A percentile compares a stretch with the other conserved stretches of the same genome.
Conservation (phyloP, 1,140 invertebrate genomes). For the Dinothrombium tinctorium region DNA sequence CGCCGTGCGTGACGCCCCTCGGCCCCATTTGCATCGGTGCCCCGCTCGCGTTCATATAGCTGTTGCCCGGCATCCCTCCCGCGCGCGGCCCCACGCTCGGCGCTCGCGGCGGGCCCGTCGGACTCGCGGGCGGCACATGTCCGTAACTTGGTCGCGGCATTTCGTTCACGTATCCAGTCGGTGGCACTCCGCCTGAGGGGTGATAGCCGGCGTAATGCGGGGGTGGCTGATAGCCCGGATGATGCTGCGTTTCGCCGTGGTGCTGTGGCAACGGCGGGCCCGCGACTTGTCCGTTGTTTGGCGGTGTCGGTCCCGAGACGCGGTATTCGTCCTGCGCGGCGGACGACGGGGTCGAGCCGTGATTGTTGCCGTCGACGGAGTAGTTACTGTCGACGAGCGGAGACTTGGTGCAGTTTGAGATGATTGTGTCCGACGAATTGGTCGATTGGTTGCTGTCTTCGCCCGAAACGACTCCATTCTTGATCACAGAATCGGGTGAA, state of each 20-base stretch:
- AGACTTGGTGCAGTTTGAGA: conserved; percentile 13
- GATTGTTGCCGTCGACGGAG: conserved; percentile 6
- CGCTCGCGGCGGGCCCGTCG: conserved; percentile 6
- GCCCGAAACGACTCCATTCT: too few relatives aligned
- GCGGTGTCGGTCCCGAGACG: conserved; percentile 5
- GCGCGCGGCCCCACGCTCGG: conserved; percentile 11
- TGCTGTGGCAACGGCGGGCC: conserved; percentile 28
- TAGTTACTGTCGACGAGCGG: conserved; percentile 6
- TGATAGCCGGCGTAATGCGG: conserved; percentile 20
- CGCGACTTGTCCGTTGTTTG: conserved; percentile 20
- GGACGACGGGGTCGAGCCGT: background rate
- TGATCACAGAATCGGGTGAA: too few relatives aligned
- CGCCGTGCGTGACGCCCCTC: too few relatives aligned
- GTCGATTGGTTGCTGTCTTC: too few relatives aligned
- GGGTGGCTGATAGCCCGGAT: conserved; percentile 20
- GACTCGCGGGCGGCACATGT: conserved; percentile 5
- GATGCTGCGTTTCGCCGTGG: conserved; percentile 25
- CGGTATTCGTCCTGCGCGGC: conserved; percentile 7
- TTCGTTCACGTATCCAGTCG: conserved; percentile 20
- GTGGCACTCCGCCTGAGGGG: conserved; percentile 26
- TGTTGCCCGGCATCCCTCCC: too few relatives aligned
- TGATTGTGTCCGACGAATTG: too few relatives aligned
- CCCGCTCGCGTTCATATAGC: too few relatives aligned
- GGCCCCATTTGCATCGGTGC: too few relatives aligned
- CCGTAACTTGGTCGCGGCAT: conserved; percentile 15